Evolutionary conservation across 2,113 vertebrate genomes (phyloP).

Genomic region (Tamias sibiricus): DNA sequence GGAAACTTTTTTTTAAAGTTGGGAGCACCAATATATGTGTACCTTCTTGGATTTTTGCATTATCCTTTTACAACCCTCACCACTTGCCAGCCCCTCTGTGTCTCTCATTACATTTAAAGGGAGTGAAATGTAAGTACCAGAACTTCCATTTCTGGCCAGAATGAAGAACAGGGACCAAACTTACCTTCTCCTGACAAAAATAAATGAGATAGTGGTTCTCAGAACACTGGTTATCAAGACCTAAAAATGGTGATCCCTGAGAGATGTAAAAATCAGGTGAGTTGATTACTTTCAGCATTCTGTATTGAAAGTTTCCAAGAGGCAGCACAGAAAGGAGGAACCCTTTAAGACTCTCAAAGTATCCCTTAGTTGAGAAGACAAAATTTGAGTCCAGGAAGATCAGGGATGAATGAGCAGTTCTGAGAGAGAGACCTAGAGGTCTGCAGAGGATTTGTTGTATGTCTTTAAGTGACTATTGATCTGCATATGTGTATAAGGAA

Average conservation of each 20-base stretch:
- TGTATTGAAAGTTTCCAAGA: background rate
- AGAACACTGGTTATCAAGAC: background rate
- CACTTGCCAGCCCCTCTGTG: background rate
- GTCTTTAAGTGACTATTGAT: background rate
- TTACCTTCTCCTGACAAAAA: constrained; percentile 5
- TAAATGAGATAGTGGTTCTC: background rate
- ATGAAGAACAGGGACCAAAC: background rate
- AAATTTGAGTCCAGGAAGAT: background rate
- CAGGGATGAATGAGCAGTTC: background rate
- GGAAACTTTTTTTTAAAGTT: background rate
- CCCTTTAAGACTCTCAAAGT: background rate
- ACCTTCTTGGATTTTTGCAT: constrained; percentile 5
- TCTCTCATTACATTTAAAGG: background rate
- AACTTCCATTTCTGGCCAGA: background rate
- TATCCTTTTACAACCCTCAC: background rate
- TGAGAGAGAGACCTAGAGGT: background rate
- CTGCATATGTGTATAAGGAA: background rate
- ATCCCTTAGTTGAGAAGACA: background rate
- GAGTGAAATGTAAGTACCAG: constrained; percentile 18
- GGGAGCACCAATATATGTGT: background rate
- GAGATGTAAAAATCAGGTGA: background rate
- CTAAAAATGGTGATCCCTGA: background rate
- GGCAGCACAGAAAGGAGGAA: background rate
- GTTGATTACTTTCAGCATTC: background rate
- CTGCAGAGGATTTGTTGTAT: background rate